Conservation (phyloP, 2,113 vertebrate species). For the Isurus oxyrinchus region DNA sequence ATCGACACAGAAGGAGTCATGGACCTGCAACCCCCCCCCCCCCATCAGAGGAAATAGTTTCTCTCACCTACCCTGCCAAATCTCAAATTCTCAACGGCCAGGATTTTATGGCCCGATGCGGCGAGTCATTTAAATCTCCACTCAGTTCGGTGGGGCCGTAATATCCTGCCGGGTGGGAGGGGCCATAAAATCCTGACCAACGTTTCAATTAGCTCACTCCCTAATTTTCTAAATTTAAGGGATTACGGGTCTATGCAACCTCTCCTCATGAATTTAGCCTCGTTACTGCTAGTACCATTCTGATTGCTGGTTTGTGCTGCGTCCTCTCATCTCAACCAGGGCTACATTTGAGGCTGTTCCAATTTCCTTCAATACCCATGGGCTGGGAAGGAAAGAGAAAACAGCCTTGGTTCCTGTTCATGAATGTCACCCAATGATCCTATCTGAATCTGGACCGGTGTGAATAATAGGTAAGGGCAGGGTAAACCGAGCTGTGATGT, state of each 20-base stretch:
- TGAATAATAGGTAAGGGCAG: background rate
- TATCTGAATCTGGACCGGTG: background rate
- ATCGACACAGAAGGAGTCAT: background rate
- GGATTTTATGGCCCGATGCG: too few relatives aligned
- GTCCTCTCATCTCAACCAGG: background rate
- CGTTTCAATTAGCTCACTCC: background rate
- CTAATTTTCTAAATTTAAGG: background rate
- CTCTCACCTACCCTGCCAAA: background rate
- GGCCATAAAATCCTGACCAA: background rate
- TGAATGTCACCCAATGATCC: background rate
- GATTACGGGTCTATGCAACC: background rate
- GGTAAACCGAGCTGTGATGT: background rate
- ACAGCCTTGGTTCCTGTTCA: background rate
- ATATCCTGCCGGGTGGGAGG: too few relatives aligned
- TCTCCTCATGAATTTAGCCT: background rate
- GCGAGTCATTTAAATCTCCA: too few relatives aligned
- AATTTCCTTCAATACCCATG: background rate
- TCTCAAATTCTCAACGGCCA: background rate
- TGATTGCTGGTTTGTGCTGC: background rate
- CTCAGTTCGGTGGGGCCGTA: too few relatives aligned
- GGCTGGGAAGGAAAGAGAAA: background rate
- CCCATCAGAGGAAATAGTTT: background rate
- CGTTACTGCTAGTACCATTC: background rate
- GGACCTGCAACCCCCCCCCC: background rate
- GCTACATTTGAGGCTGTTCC: background rate